Conservation (phyloP, 2,113 vertebrate genomes). For the Ciconia stormi region DNA sequence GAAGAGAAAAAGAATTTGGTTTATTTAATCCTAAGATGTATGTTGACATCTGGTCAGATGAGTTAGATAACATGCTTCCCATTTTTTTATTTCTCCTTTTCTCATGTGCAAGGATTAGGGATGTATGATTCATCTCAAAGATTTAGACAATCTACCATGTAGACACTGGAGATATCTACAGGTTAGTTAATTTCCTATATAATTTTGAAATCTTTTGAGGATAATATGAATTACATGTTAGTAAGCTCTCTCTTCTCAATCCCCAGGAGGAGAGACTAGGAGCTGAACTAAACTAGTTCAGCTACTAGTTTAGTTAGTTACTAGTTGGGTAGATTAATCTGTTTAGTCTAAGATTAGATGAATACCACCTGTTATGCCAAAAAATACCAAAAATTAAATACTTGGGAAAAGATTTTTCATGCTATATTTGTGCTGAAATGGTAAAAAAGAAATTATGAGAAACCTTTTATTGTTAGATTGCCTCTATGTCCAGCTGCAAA, state of each 20-base stretch:
- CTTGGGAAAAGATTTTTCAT: not conserved
- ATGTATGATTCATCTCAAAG: not conserved
- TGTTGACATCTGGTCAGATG: not conserved
- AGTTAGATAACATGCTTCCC: not conserved
- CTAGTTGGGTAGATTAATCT: not conserved
- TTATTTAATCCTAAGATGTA: not conserved
- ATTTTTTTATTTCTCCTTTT: not conserved
- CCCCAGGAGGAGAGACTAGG: not conserved
- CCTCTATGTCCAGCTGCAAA: not conserved
- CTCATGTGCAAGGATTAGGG: not conserved
- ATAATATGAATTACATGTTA: not conserved
- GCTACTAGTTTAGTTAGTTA: not conserved
- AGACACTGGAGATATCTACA: not conserved
- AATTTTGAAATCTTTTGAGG: not conserved
- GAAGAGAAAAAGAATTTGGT: fast-evolving
- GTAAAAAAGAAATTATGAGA: not conserved
- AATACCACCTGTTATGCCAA: not conserved
- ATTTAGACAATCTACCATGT: not conserved
- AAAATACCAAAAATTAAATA: not conserved
- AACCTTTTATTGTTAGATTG: not conserved
- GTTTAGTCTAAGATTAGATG: not conserved
- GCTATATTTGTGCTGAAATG: not conserved
- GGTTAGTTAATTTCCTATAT: not conserved
- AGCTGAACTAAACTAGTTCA: not conserved
- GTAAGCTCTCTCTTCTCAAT: not conserved